phyloP scores from a whole-genome alignment of 2,113 vertebrate species.

The Sminthopsis crassicaudata region DNA sequence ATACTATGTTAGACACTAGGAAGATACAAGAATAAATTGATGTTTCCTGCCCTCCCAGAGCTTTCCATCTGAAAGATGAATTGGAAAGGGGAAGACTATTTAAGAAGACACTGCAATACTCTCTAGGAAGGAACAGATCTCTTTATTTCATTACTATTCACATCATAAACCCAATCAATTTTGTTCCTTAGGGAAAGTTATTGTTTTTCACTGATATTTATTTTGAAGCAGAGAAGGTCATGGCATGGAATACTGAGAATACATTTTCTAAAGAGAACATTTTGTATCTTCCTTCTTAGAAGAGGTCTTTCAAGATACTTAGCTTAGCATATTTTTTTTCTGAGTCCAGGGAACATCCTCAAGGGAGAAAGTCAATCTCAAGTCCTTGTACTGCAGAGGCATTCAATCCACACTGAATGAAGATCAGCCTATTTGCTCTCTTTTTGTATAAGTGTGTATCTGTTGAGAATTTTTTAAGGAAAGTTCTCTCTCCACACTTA shows the following conservation, averaged over 20 bases:
- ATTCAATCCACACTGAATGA: constrained; percentile 52
- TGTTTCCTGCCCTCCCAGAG: not conserved
- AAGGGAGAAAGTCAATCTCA: constrained; percentile 68
- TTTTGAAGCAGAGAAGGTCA: constrained; percentile 68
- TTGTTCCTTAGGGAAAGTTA: constrained; percentile 53
- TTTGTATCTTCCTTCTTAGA: constrained; percentile 67
- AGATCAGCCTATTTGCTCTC: constrained; percentile 47
- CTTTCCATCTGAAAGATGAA: not conserved
- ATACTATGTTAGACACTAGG: not conserved
- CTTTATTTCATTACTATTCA: constrained; percentile 29
- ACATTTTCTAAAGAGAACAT: constrained; percentile 69
- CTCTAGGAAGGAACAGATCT: constrained; percentile 37
- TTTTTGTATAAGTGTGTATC: constrained; percentile 49
- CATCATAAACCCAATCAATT: constrained; percentile 33
- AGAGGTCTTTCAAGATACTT: constrained; percentile 67
- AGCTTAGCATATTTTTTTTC: constrained; percentile 65
- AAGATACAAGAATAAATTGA: not conserved
- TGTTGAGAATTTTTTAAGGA: constrained; percentile 53
- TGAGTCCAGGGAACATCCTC: constrained; percentile 58
- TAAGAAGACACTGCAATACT: not conserved
- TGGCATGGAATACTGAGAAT: constrained; percentile 58
- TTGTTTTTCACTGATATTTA: constrained; percentile 75
- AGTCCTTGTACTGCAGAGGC: constrained; percentile 40
- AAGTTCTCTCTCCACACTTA: constrained; percentile 20
- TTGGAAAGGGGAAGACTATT: not conserved